Base-by-base conservation (phyloP, 2,888 invertebrate species). In the Hesperia comma region DNA sequence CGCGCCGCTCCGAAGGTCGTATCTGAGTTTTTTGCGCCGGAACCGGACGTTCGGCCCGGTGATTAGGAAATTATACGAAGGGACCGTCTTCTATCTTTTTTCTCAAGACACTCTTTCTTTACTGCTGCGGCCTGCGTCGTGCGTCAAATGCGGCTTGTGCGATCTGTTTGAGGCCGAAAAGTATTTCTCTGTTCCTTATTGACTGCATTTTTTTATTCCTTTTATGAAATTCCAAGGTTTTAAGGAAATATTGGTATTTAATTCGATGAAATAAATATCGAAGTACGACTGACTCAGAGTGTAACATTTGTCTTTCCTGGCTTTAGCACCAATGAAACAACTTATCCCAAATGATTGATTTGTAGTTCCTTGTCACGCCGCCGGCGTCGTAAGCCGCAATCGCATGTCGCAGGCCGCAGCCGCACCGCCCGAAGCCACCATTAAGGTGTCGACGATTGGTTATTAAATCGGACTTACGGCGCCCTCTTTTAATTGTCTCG, bases 51-150 rank as follows among this genome's bases (percentile, higher is more conserved):
- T 81, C 88, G 86, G 87, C 81, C 85, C 89, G 81, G 86, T 84
- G 92, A 91, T 91, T 89, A 91, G 87, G 88, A 91, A 92, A 92
- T 91, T 91, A 91, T 88, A 88, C 89, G 86, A 66, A 90, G 84
- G 86, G 84, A 81, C 80, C 75, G 77, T 84, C 82, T 85, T 83
- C 79, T 75, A 72, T 72, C 70, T 83, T 82, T 84, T 85, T 83
- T 84, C 80, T 76, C 75, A 43, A 64, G 57, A 43, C 37, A 43
- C 66, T 60, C 54, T 49, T 60, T 58, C 58, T 41, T 40, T 60
- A 46, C 64, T 32, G 53, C 43, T 46, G 33, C 46, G 58, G 64
- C 58, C 0, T 74, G 60, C 66, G 66, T 8, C 54, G 2, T 60
- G 58, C 60, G 60, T 19, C 53, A 19, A 6, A 10, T 26, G 53